These are phyloP conservation scores for Ormyrus nitidulus DNA, from an alignment of 2,888 invertebrate species.

Conservation along the genomic window DNA sequence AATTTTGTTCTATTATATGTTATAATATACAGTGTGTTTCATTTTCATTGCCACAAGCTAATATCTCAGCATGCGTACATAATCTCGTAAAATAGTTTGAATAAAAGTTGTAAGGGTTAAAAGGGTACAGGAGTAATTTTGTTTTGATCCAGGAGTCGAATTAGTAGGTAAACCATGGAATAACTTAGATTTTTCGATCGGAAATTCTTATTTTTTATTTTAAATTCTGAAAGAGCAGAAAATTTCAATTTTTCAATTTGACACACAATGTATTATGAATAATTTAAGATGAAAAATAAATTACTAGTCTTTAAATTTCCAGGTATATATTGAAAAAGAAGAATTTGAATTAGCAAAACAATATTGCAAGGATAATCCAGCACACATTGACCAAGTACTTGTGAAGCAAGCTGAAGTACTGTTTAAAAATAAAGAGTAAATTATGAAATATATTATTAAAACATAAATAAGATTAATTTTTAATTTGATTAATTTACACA, in stretches of 20 bases:
- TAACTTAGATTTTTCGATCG: too few species aligned
- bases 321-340: constrained; percentile 89
- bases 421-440: constrained; percentile 84
- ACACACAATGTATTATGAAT: constrained; percentile 45
- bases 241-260: not conserved
- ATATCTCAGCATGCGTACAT: too few species aligned
- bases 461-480: not conserved
- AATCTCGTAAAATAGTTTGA: too few species aligned
- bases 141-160: too few species aligned
- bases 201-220: too few species aligned
- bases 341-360: constrained; percentile 92
- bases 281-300: constrained; percentile 16
- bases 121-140: too few species aligned
- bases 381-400: constrained; percentile 88
- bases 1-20: not conserved
- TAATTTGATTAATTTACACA: constrained; percentile 1
- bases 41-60: too few species aligned
- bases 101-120: too few species aligned
- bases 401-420: constrained; percentile 92
- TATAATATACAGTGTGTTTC: not conserved
- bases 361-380: constrained; percentile 88
- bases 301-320: constrained; percentile 35
- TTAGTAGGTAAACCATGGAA: too few species aligned
- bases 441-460: constrained; percentile 31
- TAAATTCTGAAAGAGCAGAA: too few species aligned